Base-by-base conservation (phyloP, 2,113 vertebrate species). In the Lagopus leucura region DNA sequence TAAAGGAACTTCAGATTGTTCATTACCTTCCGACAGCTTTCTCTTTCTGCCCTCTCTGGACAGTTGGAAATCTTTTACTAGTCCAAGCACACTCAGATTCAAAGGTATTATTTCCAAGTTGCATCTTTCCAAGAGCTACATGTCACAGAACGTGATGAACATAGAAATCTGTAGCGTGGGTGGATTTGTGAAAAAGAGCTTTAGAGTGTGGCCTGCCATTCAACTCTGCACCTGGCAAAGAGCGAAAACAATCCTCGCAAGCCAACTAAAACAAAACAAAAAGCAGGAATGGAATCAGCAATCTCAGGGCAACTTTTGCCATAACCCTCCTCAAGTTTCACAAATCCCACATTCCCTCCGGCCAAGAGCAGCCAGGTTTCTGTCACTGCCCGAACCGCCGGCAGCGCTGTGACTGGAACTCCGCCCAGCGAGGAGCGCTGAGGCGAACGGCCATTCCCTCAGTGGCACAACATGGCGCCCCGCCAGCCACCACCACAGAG, bases 171-270 rank as follows among this genome's bases (percentile, higher is more conserved):
- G 88, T 89, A 90, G 92, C 24, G 92, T 96, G 94, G 96, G 95
- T 97, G 96, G 96, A 97, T 96, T 96, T 96, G 93, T 83, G 91
- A 97, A 96, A 97, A 92, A 64, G 84, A 96, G 93, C 93, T 95
- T 97, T 96, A 96, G 94, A 97, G 96, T 60, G 84, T 96, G 96
- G 92, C 97, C 97, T 96, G 88, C 96, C 94, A 96, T 95, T 97
- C 96, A 97, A 96, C 96, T 96, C 96, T 92, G 94, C 96, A 96
- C 97, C 96, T 97, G 96, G 96, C 93, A 96, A 86, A 91, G 92
- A 96, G 91, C 52, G 67, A 97, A 96, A 97, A 95, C 93, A 95
- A 94, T 64, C 93, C 91, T 11, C 48, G 64, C 32, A 20, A 93
- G 96, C 96, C 96, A 97, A 97, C n/a, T 75, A 77, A 97, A 96